A percentile compares a stretch with the other conserved stretches of the same genome.
Conservation (phyloP, 2,888 invertebrate species). For the Tridacna crocea region DNA sequence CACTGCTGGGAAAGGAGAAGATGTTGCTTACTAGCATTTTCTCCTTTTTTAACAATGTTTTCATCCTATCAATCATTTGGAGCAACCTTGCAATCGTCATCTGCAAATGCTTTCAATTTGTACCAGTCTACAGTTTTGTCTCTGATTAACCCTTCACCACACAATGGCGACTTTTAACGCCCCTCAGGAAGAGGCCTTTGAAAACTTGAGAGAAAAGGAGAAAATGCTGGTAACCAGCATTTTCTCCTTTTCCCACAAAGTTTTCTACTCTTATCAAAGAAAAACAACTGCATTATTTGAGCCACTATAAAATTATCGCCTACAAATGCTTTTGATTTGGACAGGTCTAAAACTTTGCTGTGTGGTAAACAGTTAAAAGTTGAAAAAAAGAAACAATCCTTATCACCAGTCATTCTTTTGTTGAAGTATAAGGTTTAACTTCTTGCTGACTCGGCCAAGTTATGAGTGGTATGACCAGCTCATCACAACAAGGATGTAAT, state of each 20-base stretch:
- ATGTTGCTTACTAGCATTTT: too few species aligned
- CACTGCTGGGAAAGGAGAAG: too few species aligned
- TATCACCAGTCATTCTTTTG: not conserved
- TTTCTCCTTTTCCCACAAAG: not conserved
- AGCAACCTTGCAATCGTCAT: too few species aligned
- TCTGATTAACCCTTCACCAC: not conserved
- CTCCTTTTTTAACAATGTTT: too few species aligned
- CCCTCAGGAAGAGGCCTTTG: not conserved
- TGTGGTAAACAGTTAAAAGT: not conserved
- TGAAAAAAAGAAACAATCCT: too few species aligned
- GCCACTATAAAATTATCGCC: too few species aligned
- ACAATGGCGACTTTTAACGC: not conserved
- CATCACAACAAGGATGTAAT: constrained; percentile 10
- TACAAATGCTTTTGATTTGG: not conserved
- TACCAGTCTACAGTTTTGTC: too few species aligned
- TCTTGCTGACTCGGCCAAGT: not conserved
- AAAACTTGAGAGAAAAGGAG: not conserved
- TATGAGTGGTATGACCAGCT: not conserved
- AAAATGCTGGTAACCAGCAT: not conserved
- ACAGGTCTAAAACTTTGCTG: not conserved
- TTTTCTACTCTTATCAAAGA: constrained; percentile 1
- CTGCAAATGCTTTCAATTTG: too few species aligned
- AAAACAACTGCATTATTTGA: too few species aligned
- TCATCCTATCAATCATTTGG: too few species aligned
- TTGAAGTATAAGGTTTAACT: not conserved